A percentile compares a stretch with the other conserved stretches of the same genome.
phyloP scores from a whole-genome alignment of 2,797 vertebrate genomes.

The Pipistrellus pipistrellus region DNA sequence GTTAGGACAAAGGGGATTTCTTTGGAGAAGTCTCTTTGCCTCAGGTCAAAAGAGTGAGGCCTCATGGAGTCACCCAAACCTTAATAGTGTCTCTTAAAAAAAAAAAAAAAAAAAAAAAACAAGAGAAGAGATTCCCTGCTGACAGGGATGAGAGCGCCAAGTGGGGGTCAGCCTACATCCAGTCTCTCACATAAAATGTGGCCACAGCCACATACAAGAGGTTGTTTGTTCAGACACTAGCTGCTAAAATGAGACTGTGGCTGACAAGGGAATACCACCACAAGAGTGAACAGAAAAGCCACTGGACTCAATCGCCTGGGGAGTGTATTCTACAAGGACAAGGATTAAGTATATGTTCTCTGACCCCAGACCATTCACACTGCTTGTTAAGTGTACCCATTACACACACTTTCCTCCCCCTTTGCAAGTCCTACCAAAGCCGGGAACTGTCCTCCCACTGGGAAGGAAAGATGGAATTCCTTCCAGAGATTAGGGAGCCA shows the following conservation, averaged over 20 bases:
- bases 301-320: background rate
- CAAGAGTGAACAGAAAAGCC: background rate
- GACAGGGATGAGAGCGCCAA: accelerated
- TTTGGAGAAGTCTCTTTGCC: background rate
- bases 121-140: background rate
- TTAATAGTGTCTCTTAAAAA: background rate
- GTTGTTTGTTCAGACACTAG: background rate
- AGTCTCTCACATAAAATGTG: accelerated
- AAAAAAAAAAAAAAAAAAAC: background rate
- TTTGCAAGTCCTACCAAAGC: background rate
- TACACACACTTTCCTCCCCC: background rate
- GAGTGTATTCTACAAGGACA: background rate
- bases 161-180: too few species aligned
- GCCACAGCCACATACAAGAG: background rate
- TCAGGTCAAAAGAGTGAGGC: background rate
- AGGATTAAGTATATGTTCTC: background rate
- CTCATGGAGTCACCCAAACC: background rate
- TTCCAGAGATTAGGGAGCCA: background rate
- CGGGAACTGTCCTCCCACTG: background rate
- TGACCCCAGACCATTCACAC: background rate
- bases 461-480: conserved; percentile 23
- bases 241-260: background rate
- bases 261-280: background rate
- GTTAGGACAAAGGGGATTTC: background rate
- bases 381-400: background rate